A percentile compares a stretch with the other conserved stretches of the same genome.
Evolutionary conservation across 1,140 invertebrate genomes (phyloP).

Genomic region (Diorhabda elongata): DNA sequence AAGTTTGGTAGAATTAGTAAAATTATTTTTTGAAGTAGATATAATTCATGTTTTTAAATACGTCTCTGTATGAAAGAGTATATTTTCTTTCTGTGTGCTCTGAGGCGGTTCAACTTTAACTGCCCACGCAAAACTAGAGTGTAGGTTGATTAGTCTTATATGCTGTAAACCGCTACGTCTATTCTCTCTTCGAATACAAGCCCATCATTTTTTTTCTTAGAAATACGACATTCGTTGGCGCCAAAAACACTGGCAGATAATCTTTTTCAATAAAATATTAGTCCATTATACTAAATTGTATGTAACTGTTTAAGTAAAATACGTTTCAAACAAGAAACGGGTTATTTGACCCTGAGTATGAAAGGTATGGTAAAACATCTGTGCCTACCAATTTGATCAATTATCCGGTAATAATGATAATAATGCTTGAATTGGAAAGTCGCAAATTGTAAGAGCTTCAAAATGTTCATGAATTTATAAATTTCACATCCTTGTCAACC

Average conservation of each 20-base stretch:
- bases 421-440: too few relatives aligned
- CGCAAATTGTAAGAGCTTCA: too few relatives aligned
- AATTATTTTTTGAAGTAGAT: neutral
- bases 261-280: constrained; percentile 17
- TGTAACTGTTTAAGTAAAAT: too few relatives aligned
- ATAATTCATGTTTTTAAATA: constrained; percentile 3
- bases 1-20: too few relatives aligned
- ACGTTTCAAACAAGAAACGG: too few relatives aligned
- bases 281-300: neutral
- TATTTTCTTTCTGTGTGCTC: constrained; percentile 18
- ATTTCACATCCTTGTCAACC: too few relatives aligned
- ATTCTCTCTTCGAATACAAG: constrained; percentile 22
- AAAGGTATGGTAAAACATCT: too few relatives aligned
- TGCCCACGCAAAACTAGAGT: constrained; percentile 29
- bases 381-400: too few relatives aligned
- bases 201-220: constrained; percentile 12
- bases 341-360: too few relatives aligned
- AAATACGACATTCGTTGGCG: constrained; percentile 17
- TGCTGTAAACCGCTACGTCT: constrained; percentile 26
- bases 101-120: constrained; percentile 27
- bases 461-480: too few relatives aligned
- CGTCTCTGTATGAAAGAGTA: neutral
- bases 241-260: constrained; percentile 17
- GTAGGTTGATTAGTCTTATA: constrained; percentile 33
- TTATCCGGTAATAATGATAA: too few relatives aligned